Evolutionary conservation across 2,113 vertebrate species (phyloP).

Genomic region (Sarotherodon lohbergeri): DNA sequence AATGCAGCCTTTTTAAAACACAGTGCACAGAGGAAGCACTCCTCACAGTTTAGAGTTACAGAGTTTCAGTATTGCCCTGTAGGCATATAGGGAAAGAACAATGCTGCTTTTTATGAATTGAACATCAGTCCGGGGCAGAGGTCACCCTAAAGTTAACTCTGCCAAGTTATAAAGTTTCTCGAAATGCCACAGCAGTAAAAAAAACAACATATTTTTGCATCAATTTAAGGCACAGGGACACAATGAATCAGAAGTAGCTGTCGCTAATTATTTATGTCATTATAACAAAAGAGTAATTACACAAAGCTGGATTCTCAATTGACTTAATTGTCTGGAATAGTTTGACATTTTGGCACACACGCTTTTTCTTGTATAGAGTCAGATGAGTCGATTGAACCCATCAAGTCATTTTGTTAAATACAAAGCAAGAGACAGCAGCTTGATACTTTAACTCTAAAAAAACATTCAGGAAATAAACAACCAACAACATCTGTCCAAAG

Average conservation of each 20-base stretch:
- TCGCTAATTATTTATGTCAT: not conserved
- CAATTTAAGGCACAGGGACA: not conserved
- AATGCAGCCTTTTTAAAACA: conserved; percentile 20
- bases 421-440: not conserved
- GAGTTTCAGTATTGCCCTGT: not conserved
- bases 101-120: not conserved
- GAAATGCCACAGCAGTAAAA: not conserved
- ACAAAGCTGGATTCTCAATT: not conserved
- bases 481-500: not conserved
- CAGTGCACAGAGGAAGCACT: not conserved
- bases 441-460: not conserved
- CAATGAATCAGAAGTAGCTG: not conserved
- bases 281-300: not conserved
- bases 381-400: not conserved
- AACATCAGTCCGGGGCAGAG: not conserved
- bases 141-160: conserved; percentile 9
- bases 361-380: not conserved
- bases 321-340: not conserved
- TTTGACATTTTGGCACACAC: accelerated
- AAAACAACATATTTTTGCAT: not conserved
- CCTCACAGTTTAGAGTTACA: not conserved
- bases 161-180: not conserved
- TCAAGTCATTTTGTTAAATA: not conserved
- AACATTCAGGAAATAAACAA: not conserved
- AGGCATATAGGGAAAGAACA: not conserved